Evolutionary conservation across 2,797 vertebrate genomes (phyloP), one percentile per base, ranked within the genome.

Genomic region (Lepilemur septentrionalis): DNA sequence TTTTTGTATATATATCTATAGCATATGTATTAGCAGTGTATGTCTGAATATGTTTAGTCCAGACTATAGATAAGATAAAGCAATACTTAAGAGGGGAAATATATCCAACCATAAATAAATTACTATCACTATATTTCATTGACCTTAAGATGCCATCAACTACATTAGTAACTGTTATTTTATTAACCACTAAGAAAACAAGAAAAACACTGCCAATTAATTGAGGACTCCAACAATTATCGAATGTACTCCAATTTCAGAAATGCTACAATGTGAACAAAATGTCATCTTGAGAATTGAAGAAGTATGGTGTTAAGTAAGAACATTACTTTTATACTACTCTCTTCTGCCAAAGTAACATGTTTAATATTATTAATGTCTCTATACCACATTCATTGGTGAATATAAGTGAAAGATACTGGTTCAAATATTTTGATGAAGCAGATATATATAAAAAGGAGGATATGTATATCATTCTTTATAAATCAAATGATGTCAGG

Each of bases 171-270:
- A 70, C 43, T 81, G 20, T 65, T 87, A 48, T 80, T 95, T 67
- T 93, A 80, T 61, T 90, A 92, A 61, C 25, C 59, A 72, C 38
- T 28, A 70, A 78, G 35, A 89, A 96, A 69, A 28, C 87, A 96
- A 65, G 46, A 81, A 79, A 80, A 82, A 59, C 22, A 48, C 14
- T 94, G 13, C 32, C 30, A 86, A 38, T 85, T 89, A 73, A 75
- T 70, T 95, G 69, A 97, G 82, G 50, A 57, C 5, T 59, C 25
- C 79, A 48, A 59, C 69, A 89, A 23, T 94, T 95, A 83, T 52
- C 63, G 57, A 70, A 94, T 11, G 4, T 63, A 35, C 22, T 46
- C 41, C 30, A 93, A 89, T 76, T 93, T 87, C 52, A 86, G 67
- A 91, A 92, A 89, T 52, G 41, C 32, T 79, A 84, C 94, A 41